These are phyloP conservation scores for Plusia festucae DNA, from an alignment of 2,888 invertebrate genomes.

Conservation along the genomic window DNA sequence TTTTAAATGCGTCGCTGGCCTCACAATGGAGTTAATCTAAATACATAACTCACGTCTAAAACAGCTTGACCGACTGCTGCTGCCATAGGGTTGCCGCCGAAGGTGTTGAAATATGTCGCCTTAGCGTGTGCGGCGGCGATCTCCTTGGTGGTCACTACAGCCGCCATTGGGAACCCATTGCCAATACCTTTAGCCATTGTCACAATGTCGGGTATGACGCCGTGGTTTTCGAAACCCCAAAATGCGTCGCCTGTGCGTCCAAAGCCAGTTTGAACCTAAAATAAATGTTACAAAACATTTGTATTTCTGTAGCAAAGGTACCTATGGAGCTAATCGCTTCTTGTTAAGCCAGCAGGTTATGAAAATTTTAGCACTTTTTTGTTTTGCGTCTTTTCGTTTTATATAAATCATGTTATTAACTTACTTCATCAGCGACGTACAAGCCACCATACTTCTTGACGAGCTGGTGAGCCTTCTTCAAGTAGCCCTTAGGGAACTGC, in stretches of 20 bases:
- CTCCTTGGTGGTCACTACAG: conserved; percentile 97
- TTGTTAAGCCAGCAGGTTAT: too few species aligned
- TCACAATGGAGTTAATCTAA: too few species aligned
- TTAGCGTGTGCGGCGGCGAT: conserved; percentile 94
- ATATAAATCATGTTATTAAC: neutral
- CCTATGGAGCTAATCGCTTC: too few species aligned
- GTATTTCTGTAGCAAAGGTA: too few species aligned
- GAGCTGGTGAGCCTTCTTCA: conserved; percentile 94
- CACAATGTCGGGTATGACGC: conserved; percentile 96
- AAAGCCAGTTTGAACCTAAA: conserved; percentile 97
- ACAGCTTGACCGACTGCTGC: conserved; percentile 97
- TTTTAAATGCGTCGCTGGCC: too few species aligned
- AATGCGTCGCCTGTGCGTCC: conserved; percentile 97
- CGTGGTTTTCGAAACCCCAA: conserved; percentile 98
- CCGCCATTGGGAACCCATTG: conserved; percentile 98
- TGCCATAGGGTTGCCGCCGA: conserved; percentile 98
- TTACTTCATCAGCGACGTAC: conserved; percentile 97
- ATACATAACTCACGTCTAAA: conserved; percentile 92
- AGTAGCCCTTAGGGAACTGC: conserved; percentile 96
- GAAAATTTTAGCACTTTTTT: too few species aligned
- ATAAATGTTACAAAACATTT: too few species aligned
- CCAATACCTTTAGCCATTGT: conserved; percentile 98
- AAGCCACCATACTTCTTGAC: conserved; percentile 95
- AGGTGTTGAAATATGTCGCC: conserved; percentile 98
- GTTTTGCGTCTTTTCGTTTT: too few species aligned